Conservation (phyloP, 2,888 invertebrate genomes). For the Mylabris sibirica region DNA sequence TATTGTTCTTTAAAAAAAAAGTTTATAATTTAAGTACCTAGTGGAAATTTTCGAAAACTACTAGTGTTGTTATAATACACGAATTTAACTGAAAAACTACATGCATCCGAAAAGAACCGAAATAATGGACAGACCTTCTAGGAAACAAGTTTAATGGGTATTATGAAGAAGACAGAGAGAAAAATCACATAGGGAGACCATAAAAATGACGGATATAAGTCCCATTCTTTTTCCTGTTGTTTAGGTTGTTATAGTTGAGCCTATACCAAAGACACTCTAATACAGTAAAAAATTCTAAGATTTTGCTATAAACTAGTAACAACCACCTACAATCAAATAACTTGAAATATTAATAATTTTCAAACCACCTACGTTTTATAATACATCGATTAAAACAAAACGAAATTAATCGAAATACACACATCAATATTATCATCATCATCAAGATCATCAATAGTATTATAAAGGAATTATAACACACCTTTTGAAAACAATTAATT, state of each 20-base stretch:
- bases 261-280: background rate
- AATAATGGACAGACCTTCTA: background rate
- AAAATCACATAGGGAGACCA: conserved; percentile 8
- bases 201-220: conserved; percentile 12
- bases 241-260: background rate
- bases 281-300: background rate
- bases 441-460: conserved; percentile 41
- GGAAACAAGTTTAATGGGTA: conserved; percentile 10
- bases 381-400: conserved; percentile 60
- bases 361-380: conserved; percentile 57
- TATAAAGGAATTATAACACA: conserved; percentile 54
- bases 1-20: background rate
- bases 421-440: conserved; percentile 3
- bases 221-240: conserved; percentile 1
- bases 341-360: conserved; percentile 53
- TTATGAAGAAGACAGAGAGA: background rate
- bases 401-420: conserved; percentile 58
- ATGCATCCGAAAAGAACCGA: background rate
- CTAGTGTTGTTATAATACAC: background rate
- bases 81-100: background rate
- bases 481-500: conserved; percentile 61
- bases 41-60: background rate
- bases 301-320: no score
- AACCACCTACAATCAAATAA: conserved; percentile 40
- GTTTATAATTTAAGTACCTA: background rate